Evolutionary conservation across 2,888 invertebrate genomes (phyloP).

Genomic region (Achlya flavicornis): DNA sequence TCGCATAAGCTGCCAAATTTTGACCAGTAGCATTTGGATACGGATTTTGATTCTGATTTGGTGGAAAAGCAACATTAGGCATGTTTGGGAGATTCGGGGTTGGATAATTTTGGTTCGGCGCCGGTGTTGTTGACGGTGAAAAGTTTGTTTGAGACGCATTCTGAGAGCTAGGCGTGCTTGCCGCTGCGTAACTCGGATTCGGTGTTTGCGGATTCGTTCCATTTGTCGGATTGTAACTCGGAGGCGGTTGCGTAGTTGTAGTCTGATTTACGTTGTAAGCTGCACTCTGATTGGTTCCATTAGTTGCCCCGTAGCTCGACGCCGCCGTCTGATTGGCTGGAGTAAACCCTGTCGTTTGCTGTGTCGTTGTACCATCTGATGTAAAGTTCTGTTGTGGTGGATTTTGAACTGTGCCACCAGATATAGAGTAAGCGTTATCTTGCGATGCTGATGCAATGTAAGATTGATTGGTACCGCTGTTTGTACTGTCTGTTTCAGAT

Average conservation of each 20-base stretch:
- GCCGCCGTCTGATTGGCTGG: slow-evolving; percentile 54
- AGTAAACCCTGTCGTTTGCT: slow-evolving; percentile 53
- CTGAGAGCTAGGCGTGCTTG: slow-evolving; percentile 57
- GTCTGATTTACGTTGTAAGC: slow-evolving; percentile 56
- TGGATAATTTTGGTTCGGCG: slow-evolving; percentile 66
- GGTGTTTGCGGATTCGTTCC: slow-evolving; percentile 57
- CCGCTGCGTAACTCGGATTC: slow-evolving; percentile 53
- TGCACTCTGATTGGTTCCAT: slow-evolving; percentile 54
- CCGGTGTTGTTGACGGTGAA: slow-evolving; percentile 73
- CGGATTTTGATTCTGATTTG: slow-evolving; percentile 65
- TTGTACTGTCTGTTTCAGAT: slow-evolving; percentile 58
- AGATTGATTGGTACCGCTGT: slow-evolving; percentile 62
- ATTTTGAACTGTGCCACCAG: slow-evolving; percentile 53
- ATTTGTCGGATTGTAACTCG: slow-evolving; percentile 60
- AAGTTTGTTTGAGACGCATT: slow-evolving; percentile 62
- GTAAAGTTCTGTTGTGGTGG: slow-evolving; percentile 56
- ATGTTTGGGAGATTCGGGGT: slow-evolving; percentile 57
- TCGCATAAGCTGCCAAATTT: slow-evolving; percentile 77
- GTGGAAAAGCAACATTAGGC: slow-evolving; percentile 65
- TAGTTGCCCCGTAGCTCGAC: slow-evolving; percentile 57
- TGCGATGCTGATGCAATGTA: slow-evolving; percentile 77
- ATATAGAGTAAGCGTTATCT: slow-evolving; percentile 60
- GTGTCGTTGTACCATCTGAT: slow-evolving; percentile 52
- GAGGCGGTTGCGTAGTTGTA: slow-evolving; percentile 59
- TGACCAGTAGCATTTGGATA: slow-evolving; percentile 79